These are phyloP conservation scores for Leptinotarsa rubiginosa DNA, from an alignment of 2,888 invertebrate genomes.

Conservation along the genomic window DNA sequence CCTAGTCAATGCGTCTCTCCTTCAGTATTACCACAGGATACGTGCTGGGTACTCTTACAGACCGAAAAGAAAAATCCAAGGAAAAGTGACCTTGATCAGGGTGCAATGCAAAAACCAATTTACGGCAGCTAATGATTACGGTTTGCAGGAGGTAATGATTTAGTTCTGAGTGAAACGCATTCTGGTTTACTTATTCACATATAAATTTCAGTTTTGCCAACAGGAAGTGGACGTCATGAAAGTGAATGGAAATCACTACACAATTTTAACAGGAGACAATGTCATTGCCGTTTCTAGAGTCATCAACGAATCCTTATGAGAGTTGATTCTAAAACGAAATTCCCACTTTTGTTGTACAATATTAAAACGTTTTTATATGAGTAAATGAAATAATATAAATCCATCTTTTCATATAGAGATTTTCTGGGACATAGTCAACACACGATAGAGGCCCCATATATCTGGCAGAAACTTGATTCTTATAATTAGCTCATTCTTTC, in stretches of 20 bases:
- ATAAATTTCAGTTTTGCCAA: conserved; percentile 20
- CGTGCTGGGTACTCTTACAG: conserved; percentile 36
- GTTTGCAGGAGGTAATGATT: conserved; percentile 40
- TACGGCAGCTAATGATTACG: conserved; percentile 40
- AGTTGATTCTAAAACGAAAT: no score
- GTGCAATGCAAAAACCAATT: conserved; percentile 20
- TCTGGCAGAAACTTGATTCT: no score
- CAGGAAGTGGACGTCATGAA: conserved; percentile 35
- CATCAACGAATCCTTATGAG: conserved; percentile 30
- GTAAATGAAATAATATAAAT: no score
- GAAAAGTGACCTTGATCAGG: conserved; percentile 39
- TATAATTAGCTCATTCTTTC: no score
- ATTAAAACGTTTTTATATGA: no score
- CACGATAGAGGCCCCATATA: no score
- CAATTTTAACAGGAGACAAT: conserved; percentile 41
- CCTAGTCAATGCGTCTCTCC: conserved; percentile 23
- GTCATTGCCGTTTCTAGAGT: conserved; percentile 32
- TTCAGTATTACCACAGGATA: conserved; percentile 39
- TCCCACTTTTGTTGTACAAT: no score
- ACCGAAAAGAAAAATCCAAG: conserved; percentile 35
- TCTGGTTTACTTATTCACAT: background rate
- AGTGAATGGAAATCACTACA: conserved; percentile 40
- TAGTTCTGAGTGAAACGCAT: background rate
- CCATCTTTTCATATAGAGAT: no score
- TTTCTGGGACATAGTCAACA: no score